phyloP scores from a whole-genome alignment of 1,140 invertebrate species.

The Papilio glaucus region DNA sequence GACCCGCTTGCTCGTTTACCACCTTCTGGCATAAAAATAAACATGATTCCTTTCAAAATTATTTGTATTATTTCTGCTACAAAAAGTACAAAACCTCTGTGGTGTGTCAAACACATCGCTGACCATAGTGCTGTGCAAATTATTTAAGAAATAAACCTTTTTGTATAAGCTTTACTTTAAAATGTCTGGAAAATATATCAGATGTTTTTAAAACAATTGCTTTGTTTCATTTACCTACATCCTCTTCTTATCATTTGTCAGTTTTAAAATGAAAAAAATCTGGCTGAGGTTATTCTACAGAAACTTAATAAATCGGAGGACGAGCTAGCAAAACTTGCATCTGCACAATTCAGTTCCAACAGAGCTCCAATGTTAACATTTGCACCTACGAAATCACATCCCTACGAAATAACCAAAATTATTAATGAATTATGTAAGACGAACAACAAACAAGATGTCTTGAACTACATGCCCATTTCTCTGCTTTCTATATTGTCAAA shows the following conservation, averaged over 20 bases:
- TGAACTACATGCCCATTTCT: not conserved
- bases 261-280: too few relatives aligned
- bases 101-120: conserved; percentile 49
- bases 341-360: not conserved
- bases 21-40: too few relatives aligned
- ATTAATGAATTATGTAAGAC: not conserved
- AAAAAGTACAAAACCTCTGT: conserved; percentile 40
- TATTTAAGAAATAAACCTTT: conserved; percentile 45
- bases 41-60: conserved; percentile 11
- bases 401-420: not conserved
- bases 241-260: not conserved
- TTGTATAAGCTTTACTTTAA: conserved; percentile 48
- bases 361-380: not conserved
- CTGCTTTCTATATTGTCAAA: not conserved
- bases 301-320: not conserved
- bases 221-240: conserved; percentile 41
- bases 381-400: not conserved
- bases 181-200: conserved; percentile 51
- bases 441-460: not conserved
- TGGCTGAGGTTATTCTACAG: not conserved
- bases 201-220: conserved; percentile 47
- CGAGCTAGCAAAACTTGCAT: not conserved
- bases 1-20: too few relatives aligned
- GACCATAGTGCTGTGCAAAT: conserved; percentile 40
- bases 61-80: conserved; percentile 23